Evolutionary conservation across 2,888 invertebrate genomes (phyloP), one percentile per base, ranked within the genome.

Genomic region (Chaitophorus viminalis): DNA sequence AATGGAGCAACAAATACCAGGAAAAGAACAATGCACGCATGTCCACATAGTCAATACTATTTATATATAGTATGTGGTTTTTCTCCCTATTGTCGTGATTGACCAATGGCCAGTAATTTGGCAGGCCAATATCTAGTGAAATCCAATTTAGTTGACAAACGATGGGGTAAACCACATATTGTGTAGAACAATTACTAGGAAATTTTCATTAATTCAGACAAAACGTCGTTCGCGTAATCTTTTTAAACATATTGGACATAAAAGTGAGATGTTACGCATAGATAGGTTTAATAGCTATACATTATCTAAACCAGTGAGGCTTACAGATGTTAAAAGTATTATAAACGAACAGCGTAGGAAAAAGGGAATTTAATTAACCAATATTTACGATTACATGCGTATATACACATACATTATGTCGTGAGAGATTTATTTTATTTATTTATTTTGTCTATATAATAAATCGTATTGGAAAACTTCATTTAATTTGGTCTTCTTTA

Each of bases 111-210:
- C 74, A 39, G 86, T 86, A 60, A 86, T 86, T 86, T 46, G 86
- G 86, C 86, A 74, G 86, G 78, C 79, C 86, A 81, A 87, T 87
- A 87, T 79, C 86, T 79, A 74, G 79, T 65, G 76, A 87, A 87
- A 87, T 81, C 86, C 86, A 87, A 87, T 87, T 87, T 87, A 79
- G 74, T 54, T 60, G 86, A 87, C 86, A 87, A 87, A 87, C 86
- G 86, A 87, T 36, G 79, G 86, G 86, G 79, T 81, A 81, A 79
- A 86, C 86, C 86, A 29, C 86, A 86, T 33, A 79, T 86, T 72
- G 70, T 78, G 86, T 72, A 86, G 52, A 33, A 52, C 86, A 79
- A 86, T 86, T 86, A 86, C 86, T 79, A 52, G 86, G 86, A 79
- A 86, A 79, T 79, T 52, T 86, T 86, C 86, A 79, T 87, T 87